Evolutionary conservation across 2,797 vertebrate species (phyloP).

Genomic region (Anniella stebbinsi): DNA sequence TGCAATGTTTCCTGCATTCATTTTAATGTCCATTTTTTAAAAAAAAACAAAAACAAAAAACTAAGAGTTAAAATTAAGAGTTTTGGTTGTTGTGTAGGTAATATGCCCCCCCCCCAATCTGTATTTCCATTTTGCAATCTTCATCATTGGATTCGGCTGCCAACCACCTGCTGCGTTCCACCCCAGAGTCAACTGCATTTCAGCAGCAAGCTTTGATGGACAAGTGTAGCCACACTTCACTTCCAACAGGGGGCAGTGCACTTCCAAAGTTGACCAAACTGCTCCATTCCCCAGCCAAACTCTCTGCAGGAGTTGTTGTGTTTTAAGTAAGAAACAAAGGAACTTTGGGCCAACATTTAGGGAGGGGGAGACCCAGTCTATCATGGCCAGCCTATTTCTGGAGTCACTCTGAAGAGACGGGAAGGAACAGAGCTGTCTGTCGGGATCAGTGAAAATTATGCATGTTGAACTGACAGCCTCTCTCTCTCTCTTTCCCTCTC

Average conservation of each 20-base stretch:
- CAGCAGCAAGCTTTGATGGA: no score
- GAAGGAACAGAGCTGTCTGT: slow-evolving; percentile 16
- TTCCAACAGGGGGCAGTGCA: slow-evolving; percentile 6
- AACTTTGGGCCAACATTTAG: slow-evolving; percentile 2
- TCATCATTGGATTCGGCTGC: not conserved
- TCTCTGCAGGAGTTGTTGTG: not conserved
- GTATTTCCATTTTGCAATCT: not conserved
- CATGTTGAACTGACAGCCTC: slow-evolving; percentile 27
- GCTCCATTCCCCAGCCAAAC: not conserved
- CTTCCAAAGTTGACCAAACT: not conserved
- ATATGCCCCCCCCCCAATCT: no score
- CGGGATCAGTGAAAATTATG: slow-evolving; percentile 17
- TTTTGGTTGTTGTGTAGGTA: not conserved
- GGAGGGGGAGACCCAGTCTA: not conserved
- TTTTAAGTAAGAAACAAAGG: slow-evolving; percentile 30
- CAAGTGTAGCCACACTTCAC: no score
- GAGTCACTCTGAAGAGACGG: not conserved
- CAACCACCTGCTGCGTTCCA: not conserved
- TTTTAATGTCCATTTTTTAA: not conserved
- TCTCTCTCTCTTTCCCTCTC: not conserved
- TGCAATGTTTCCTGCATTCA: not conserved
- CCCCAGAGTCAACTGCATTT: not conserved
- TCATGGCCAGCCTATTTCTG: slow-evolving; percentile 33
- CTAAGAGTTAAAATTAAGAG: not conserved
- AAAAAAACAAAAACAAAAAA: not conserved